Evolutionary conservation across 1,140 invertebrate species (phyloP), one percentile per base, ranked within the genome.

Genomic region (Sitophilus oryzae): DNA sequence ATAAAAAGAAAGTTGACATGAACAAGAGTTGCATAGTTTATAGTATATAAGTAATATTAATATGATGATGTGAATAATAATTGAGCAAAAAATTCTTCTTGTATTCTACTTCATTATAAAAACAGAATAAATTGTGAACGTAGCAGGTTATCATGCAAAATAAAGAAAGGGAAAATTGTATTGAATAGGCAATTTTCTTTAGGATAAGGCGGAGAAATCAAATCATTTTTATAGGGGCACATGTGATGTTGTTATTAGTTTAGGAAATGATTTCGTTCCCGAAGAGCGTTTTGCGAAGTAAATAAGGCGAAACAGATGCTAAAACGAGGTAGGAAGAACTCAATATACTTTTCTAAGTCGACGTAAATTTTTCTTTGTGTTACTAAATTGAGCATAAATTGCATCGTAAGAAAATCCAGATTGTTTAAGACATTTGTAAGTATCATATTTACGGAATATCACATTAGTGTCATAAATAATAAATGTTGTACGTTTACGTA

Each of bases 191-290:
- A 57, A 57, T 57, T 57, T 52, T 51, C 38, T 44, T 40, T 57
- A 25, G 55, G 35, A 57, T 51, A 57, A 57, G 48, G 48, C 55
- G 48, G 41, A 46, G 48, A 56, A 57, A 57, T 57, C 41, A 57
- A 57, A 57, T 57, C 55, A 57, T 57, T 57, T 57, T 57, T 57
- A 57, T 57, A 57, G 55, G 55, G 55, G 55, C 55, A 57, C 48
- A 57, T 46, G 44, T 46, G 44, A 46, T 35, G 55, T 45, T 52
- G 49, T 57, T 57, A 57, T 57, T 57, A 57, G 55, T 57, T 57
- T 57, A 57, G 48, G 55, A 52, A 57, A 57, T 57, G 55, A 57
- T 57, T 57, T 57, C 49, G 47, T 41, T 57, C 42, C 40, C 42
- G 43, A 22, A 52, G 35, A 52, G 15, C 47, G 46, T n/a, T 48